Evolutionary conservation across 2,113 vertebrate species (phyloP).

Genomic region (Oncorhynchus kisutch): DNA sequence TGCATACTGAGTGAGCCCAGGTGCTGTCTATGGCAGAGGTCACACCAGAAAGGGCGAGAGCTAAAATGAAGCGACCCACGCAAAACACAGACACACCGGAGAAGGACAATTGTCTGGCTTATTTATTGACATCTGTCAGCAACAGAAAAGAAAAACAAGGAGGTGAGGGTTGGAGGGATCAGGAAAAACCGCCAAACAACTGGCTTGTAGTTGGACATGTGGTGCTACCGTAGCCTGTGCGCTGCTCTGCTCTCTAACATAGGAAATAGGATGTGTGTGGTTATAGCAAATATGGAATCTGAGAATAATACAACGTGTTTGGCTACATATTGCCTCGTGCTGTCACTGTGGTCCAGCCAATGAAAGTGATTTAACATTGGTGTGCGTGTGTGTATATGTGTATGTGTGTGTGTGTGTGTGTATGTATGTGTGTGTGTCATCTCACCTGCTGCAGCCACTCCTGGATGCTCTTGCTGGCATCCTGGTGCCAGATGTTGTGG

Average conservation of each 20-base stretch:
- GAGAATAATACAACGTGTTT: no score
- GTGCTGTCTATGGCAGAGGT: slow-evolving; percentile 74
- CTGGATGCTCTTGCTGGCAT: slow-evolving; percentile 88
- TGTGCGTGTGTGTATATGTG: not conserved
- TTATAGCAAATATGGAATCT: no score
- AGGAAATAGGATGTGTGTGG: no score
- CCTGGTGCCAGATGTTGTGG: slow-evolving; percentile 98
- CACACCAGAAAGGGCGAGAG: slow-evolving; percentile 73
- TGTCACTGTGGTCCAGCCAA: no score
- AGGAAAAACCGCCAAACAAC: slow-evolving; percentile 40
- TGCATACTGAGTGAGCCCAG: slow-evolving; percentile 79
- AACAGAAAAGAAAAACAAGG: slow-evolving; percentile 11
- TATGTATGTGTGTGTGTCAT: not conserved
- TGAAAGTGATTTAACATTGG: no score
- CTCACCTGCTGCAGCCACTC: slow-evolving; percentile 97
- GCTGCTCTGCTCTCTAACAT: slow-evolving; percentile 13
- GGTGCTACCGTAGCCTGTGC: slow-evolving; percentile 27
- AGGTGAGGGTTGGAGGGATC: not conserved
- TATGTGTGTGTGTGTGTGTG: not conserved
- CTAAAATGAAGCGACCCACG: slow-evolving; percentile 71
- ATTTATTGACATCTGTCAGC: slow-evolving; percentile 52
- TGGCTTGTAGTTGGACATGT: slow-evolving; percentile 37
- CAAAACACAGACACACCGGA: slow-evolving; percentile 23
- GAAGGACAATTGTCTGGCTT: slow-evolving; percentile 56
- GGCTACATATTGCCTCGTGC: no score